Percentiles rank a stretch among this genome's conserved stretches.
Evolutionary conservation across 2,888 invertebrate genomes (phyloP).

Genomic region (Himalopsyche anomala): DNA sequence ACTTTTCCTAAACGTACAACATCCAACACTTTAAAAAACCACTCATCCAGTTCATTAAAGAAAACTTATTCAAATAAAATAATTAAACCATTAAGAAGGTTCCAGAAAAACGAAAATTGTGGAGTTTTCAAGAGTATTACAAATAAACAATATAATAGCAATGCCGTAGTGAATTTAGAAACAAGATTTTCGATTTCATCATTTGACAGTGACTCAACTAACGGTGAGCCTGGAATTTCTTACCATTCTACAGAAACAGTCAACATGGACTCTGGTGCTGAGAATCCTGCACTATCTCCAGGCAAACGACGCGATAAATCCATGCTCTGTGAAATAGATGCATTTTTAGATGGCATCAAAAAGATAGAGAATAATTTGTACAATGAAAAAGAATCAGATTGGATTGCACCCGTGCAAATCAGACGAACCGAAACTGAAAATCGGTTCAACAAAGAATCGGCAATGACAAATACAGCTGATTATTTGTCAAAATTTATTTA

Average conservation of each 20-base stretch:
- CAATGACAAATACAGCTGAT: not conserved
- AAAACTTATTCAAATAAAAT: not conserved
- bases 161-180: conserved; percentile 64
- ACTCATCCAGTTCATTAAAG: not conserved
- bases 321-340: conserved; percentile 75
- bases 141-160: not conserved
- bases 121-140: not conserved
- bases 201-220: conserved; percentile 52
- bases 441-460: not conserved
- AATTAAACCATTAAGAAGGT: not conserved
- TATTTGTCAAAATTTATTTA: conserved; percentile 46
- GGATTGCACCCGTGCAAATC: conserved; percentile 8
- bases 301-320: conserved; percentile 74
- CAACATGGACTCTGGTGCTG: conserved; percentile 74
- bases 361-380: conserved; percentile 70
- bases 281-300: conserved; percentile 74
- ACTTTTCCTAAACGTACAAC: conserved; percentile 44
- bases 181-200: conserved; percentile 49
- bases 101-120: not conserved
- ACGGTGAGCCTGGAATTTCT: conserved; percentile 50
- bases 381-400: conserved; percentile 1
- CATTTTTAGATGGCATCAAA: conserved; percentile 70
- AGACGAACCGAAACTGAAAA: not conserved
- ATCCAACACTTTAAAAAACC: not conserved
- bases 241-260: conserved; percentile 68